Percentiles rank a stretch among this genome's conserved stretches.
These are phyloP conservation scores for Hiodon tergisus DNA, from an alignment of 2,113 vertebrate genomes.

Conservation along the genomic window DNA sequence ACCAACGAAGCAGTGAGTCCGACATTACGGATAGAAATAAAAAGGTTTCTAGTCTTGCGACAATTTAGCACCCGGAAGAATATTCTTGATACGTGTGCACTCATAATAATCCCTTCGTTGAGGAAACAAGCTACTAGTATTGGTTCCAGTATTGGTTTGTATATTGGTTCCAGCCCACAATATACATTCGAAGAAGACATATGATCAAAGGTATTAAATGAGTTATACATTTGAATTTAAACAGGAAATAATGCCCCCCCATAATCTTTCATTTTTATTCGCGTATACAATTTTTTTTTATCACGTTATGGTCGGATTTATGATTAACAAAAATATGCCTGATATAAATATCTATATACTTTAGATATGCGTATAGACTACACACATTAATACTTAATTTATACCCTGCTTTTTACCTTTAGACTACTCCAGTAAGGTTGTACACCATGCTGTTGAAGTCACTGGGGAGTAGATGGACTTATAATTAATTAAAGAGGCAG, in stretches of 20 bases:
- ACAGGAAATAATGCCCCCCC: no score
- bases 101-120: background rate
- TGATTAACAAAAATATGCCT: no score
- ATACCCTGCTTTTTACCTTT: background rate
- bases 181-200: no score
- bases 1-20: slow-evolving; percentile 70
- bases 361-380: background rate
- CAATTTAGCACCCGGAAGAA: background rate
- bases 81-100: background rate
- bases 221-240: no score
- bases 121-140: background rate
- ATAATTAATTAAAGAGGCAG: slow-evolving; percentile 38
- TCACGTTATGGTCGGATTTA: no score
- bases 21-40: slow-evolving; percentile 38
- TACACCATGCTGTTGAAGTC: background rate
- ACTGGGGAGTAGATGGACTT: slow-evolving; percentile 23
- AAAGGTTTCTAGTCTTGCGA: background rate
- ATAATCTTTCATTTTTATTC: no score
- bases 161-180: no score
- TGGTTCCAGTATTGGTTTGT: slow-evolving; percentile 5
- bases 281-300: no score
- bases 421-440: background rate
- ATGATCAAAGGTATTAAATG: no score
- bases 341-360: no score
- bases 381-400: background rate